A percentile compares a stretch with the other conserved stretches of the same genome.
Evolutionary conservation across 2,113 vertebrate genomes (phyloP).

Genomic region (Macrotis lagotis): DNA sequence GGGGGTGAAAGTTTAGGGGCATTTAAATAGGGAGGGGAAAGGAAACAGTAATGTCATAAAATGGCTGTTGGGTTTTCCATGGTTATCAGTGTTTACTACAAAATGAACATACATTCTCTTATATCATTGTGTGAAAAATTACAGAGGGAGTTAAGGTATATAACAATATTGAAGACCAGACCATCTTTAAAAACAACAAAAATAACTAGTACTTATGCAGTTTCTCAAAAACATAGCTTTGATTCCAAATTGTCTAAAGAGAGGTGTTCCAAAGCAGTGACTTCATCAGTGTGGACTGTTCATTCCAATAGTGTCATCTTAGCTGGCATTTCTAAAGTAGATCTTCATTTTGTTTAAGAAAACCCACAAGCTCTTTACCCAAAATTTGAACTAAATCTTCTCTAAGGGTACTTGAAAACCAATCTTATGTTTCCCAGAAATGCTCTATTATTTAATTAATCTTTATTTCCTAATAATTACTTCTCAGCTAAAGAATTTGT

Average conservation of each 20-base stretch:
- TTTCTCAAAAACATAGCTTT: constrained; percentile 67
- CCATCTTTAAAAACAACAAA: constrained; percentile 46
- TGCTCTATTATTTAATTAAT: constrained; percentile 26
- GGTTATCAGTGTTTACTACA: constrained; percentile 39
- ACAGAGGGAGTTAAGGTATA: constrained; percentile 41
- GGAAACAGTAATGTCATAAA: not conserved
- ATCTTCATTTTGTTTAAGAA: constrained; percentile 46
- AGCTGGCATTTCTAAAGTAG: not conserved
- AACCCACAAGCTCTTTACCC: not conserved
- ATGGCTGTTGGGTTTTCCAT: constrained; percentile 28
- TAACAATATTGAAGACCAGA: constrained; percentile 29
- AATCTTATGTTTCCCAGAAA: constrained; percentile 29
- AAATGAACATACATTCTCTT: constrained; percentile 46
- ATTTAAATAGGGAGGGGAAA: not conserved
- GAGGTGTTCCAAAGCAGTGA: constrained; percentile 8
- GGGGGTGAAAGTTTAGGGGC: not conserved
- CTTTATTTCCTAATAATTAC: not conserved
- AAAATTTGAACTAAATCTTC: constrained; percentile 59
- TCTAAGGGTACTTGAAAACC: constrained; percentile 22
- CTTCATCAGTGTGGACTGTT: constrained; percentile 34
- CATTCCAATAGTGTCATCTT: constrained; percentile 37
- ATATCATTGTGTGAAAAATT: constrained; percentile 50
- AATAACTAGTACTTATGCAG: constrained; percentile 57
- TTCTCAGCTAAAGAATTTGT: not conserved
- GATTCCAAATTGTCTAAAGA: constrained; percentile 58